Evolutionary conservation across 2,888 invertebrate genomes (phyloP), one percentile per base, ranked within the genome.

Genomic region (Kryphioiulus occultus): DNA sequence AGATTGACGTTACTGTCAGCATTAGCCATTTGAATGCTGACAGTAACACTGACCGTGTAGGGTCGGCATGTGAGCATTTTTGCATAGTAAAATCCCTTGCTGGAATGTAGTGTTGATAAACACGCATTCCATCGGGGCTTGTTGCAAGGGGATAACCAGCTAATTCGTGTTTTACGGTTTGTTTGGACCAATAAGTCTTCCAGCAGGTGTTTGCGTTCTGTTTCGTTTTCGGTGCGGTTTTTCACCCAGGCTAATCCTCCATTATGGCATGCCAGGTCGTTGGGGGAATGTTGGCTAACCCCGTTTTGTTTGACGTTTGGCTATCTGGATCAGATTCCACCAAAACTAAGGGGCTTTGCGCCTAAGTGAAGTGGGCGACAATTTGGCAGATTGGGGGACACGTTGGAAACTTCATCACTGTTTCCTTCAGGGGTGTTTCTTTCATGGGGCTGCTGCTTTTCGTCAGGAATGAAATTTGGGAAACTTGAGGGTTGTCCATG

Each of bases 241-340:
- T 30, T 78, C 17, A 78, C 78, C 30, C 78, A 15, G 0, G 59
- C 30, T 78, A 30, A 78, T 78, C 78, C 78, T 30, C 78, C 78
- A 5, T 78, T 78, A 30, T 4, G 78, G 26, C n/a, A 68, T 26
- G 68, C 68, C 68, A 10, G 68, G 19, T 59, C 19, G 22, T 59
- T 22, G 10, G 53, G 53, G 53, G 22, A 26, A 26, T 22, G 47
- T 15, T 47, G 15, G 47, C 47, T 22, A 53, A 53, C 53, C n/a
- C 53, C 53, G 19, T 53, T n/a, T n/a, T n/a, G 30, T 78, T 17
- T 7, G 30, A 12, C 17, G 78, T 78, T 30, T 0, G 78, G 78
- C 30, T 78, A 78, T 78, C 78, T 78, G 78, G 78, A 78, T 78
- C 30, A 30, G 78, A 78, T 78, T 78, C 59, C 59, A 19, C 9